A percentile compares a stretch with the other conserved stretches of the same genome.
Evolutionary conservation across 2,113 vertebrate genomes (phyloP).

Genomic region (Macrotus californicus): DNA sequence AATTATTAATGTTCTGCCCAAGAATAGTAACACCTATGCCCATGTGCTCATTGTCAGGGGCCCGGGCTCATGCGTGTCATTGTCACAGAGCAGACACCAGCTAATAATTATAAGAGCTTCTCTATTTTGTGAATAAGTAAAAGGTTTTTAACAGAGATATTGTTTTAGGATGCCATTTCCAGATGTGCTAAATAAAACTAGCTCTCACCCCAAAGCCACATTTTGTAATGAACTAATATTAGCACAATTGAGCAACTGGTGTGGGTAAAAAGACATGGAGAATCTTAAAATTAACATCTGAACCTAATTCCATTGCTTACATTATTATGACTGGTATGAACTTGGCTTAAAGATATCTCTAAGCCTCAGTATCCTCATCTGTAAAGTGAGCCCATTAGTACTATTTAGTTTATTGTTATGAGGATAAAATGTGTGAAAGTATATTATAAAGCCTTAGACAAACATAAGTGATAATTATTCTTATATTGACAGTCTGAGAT

Average conservation of each 20-base stretch:
- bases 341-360: background rate
- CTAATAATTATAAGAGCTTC: constrained; percentile 46
- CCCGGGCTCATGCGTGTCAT: background rate
- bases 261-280: background rate
- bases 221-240: constrained; percentile 4
- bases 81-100: background rate
- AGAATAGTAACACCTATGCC: constrained; percentile 64
- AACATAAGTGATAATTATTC: background rate
- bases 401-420: background rate
- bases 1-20: constrained; percentile 75
- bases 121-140: background rate
- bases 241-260: background rate
- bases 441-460: background rate
- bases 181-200: constrained; percentile 47
- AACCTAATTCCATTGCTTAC: background rate
- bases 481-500: background rate
- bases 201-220: background rate
- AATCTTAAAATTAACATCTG: background rate
- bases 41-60: background rate
- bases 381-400: background rate
- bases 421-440: background rate
- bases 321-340: background rate
- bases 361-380: background rate
- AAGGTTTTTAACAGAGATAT: constrained; percentile 5
- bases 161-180: constrained; percentile 21